Evolutionary conservation across 2,888 invertebrate species (phyloP).

Genomic region (Aphelenchoides bicaudatus): DNA sequence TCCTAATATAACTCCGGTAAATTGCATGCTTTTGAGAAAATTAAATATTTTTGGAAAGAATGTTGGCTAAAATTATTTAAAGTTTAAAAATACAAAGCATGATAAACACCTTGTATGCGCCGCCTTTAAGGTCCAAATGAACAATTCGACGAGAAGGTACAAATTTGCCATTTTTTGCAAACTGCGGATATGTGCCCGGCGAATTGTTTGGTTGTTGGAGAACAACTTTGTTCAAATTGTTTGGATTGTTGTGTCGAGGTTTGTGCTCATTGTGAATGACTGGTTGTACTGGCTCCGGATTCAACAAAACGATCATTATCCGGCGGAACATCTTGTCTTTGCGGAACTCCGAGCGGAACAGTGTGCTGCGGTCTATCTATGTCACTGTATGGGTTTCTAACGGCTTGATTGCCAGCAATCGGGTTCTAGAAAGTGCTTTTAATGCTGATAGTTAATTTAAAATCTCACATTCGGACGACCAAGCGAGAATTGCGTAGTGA

Average conservation of each 20-base stretch:
- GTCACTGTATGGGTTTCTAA: too few species aligned
- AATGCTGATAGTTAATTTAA: too few species aligned
- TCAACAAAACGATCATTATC: not conserved
- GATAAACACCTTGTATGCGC: constrained; percentile 44
- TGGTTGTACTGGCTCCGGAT: not conserved
- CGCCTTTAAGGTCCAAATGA: constrained; percentile 75
- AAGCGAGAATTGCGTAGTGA: constrained; percentile 1
- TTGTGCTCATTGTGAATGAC: not conserved
- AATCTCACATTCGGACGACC: not conserved
- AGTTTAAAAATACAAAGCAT: not conserved
- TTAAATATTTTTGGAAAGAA: constrained; percentile 67
- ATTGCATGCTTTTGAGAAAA: constrained; percentile 69
- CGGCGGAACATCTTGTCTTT: too few species aligned
- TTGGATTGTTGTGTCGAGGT: not conserved
- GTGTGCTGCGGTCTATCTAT: too few species aligned
- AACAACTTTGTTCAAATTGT: not conserved
- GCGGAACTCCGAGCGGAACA: too few species aligned
- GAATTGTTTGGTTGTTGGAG: not conserved
- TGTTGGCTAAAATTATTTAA: constrained; percentile 58
- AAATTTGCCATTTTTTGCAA: constrained; percentile 44
- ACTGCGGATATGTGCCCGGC: constrained; percentile 42
- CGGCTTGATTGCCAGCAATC: too few species aligned
- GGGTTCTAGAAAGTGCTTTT: too few species aligned
- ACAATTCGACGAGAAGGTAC: constrained; percentile 67
- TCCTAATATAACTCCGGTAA: constrained; percentile 76